Evolutionary conservation across 2,888 invertebrate genomes (phyloP).

Genomic region (Margaritifera margaritifera): DNA sequence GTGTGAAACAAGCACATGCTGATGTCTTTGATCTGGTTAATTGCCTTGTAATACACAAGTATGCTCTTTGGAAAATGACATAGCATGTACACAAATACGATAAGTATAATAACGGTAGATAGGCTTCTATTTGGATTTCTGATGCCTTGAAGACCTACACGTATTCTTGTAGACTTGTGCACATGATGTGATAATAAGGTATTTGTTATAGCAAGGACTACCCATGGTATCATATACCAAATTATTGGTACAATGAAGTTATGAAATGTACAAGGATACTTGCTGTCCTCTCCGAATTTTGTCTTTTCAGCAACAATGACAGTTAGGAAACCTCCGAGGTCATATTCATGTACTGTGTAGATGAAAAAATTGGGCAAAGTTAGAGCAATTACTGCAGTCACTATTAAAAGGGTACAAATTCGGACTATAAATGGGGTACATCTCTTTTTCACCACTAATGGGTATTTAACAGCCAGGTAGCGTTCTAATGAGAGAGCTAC

Average conservation of each 20-base stretch:
- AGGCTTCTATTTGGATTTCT: slow-evolving; percentile 43
- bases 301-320: slow-evolving; percentile 30
- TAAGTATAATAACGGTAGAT: slow-evolving; percentile 42
- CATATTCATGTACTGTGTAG: slow-evolving; percentile 23
- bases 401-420: slow-evolving; percentile 18
- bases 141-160: slow-evolving; percentile 33
- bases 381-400: slow-evolving; percentile 18
- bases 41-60: slow-evolving; percentile 38
- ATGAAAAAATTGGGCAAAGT: slow-evolving; percentile 40
- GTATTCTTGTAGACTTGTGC: slow-evolving; percentile 40
- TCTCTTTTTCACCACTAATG: slow-evolving; percentile 32
- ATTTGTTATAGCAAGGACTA: slow-evolving; percentile 34
- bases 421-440: slow-evolving; percentile 30
- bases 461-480: slow-evolving; percentile 43
- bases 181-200: slow-evolving; percentile 39
- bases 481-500: slow-evolving; percentile 46
- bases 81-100: slow-evolving; percentile 42
- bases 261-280: slow-evolving; percentile 44
- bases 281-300: slow-evolving; percentile 23
- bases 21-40: slow-evolving; percentile 31
- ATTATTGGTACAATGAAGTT: slow-evolving; percentile 43
- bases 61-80: slow-evolving; percentile 49
- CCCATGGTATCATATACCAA: slow-evolving; percentile 52
- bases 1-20: slow-evolving; percentile 31
- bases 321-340: slow-evolving; percentile 18